Percentiles rank a stretch among this genome's conserved stretches.
Conservation (phyloP, 2,113 vertebrate genomes). For the Merops nubicus region DNA sequence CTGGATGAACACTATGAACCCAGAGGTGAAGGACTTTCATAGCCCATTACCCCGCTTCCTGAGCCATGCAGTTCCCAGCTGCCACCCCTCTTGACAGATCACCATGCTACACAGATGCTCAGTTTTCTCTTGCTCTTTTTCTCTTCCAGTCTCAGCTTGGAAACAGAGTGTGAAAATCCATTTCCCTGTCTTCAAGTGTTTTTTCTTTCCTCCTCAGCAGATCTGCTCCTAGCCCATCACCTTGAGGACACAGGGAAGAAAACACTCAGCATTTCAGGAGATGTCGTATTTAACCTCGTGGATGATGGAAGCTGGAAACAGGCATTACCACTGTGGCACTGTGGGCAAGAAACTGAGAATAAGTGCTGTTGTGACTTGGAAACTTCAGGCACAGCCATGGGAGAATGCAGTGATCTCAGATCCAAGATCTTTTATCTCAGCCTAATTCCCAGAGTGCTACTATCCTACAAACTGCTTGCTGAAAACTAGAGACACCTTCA, state of each 20-base stretch:
- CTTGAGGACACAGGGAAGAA: neutral
- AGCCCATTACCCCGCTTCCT: slow-evolving; percentile 34
- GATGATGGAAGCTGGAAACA: neutral
- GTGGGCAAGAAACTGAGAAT: neutral
- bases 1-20: neutral
- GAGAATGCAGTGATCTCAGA: neutral
- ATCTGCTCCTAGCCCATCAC: neutral
- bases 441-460: neutral
- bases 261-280: neutral
- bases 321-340: neutral
- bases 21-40: slow-evolving; percentile 38
- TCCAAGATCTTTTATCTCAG: neutral
- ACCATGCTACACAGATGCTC: neutral
- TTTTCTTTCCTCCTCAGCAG: neutral
- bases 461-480: accelerated
- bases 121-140: neutral
- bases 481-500: neutral
- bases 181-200: neutral
- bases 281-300: neutral
- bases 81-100: slow-evolving; percentile 14
- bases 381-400: neutral
- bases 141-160: neutral
- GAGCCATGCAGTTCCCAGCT: slow-evolving; percentile 45
- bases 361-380: neutral
- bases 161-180: neutral